Conservation (phyloP, 1,140 invertebrate genomes). For the Trachymyrmex cornetzi region DNA sequence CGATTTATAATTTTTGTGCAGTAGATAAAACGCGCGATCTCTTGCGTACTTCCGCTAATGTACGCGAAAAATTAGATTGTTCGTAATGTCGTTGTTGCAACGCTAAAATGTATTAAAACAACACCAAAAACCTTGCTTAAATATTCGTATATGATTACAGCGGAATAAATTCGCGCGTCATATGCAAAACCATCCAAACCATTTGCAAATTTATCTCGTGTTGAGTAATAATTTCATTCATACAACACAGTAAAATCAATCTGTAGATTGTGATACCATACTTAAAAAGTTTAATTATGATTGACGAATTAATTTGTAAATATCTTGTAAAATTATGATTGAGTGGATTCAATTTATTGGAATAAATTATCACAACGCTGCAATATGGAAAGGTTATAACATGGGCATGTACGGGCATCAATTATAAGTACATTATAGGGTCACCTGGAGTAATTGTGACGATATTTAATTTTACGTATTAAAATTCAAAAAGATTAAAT, state of each 20-base stretch:
- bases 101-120: conserved; percentile 40
- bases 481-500: too few species aligned
- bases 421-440: too few species aligned
- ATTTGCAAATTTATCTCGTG: conserved; percentile 30
- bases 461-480: too few species aligned
- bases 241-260: conserved; percentile 3
- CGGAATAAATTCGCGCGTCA: conserved; percentile 10
- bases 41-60: conserved; percentile 46
- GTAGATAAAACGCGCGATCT: conserved; percentile 52
- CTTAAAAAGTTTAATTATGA: conserved; percentile 41
- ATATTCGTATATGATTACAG: conserved; percentile 37
- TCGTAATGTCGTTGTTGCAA: conserved; percentile 46
- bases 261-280: neutral
- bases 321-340: conserved; percentile 37
- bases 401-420: neutral
- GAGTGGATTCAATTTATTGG: conserved; percentile 48
- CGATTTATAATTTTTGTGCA: conserved; percentile 52
- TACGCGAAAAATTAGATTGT: conserved; percentile 53
- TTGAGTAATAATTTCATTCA: neutral
- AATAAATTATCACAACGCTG: conserved; percentile 15
- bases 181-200: conserved; percentile 10
- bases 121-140: conserved; percentile 36
- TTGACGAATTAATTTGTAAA: conserved; percentile 43
- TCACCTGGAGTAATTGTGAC: too few species aligned
- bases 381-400: conserved; percentile 12